A percentile compares a stretch with the other conserved stretches of the same genome.
Conservation (phyloP, 2,888 invertebrate genomes). For the Cotesia congregata region DNA sequence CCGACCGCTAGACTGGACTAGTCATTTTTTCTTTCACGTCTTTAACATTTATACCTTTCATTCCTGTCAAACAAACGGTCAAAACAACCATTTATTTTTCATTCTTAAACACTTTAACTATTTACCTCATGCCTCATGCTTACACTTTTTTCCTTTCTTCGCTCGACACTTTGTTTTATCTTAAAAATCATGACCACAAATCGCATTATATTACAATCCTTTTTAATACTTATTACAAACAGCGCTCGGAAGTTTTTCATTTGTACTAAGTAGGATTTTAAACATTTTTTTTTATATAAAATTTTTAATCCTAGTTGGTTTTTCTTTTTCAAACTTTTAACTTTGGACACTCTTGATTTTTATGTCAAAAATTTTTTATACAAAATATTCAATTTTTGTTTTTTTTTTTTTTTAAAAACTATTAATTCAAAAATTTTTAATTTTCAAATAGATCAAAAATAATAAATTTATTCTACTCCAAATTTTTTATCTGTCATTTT, state of each 20-base stretch:
- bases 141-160: conserved; percentile 37
- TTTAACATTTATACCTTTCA: conserved; percentile 32
- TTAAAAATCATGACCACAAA: background rate
- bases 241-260: background rate
- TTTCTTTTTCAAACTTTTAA: no score
- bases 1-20: background rate
- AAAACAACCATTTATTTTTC: conserved; percentile 58
- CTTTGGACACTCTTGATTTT: no score
- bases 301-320: no score
- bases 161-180: conserved; percentile 38
- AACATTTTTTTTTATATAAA: no score
- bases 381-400: no score
- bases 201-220: background rate
- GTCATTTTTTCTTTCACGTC: conserved; percentile 16
- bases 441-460: no score
- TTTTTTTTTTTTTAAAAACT: no score
- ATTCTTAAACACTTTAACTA: conserved; percentile 33
- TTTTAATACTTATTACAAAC: background rate
- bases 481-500: no score
- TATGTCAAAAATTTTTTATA: no score
- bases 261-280: background rate
- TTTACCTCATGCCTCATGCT: conserved; percentile 32
- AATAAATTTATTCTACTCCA: no score
- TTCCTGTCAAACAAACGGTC: conserved; percentile 50
- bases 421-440: no score